Evolutionary conservation across 2,797 vertebrate species (phyloP), one percentile per base, ranked within the genome.

Genomic region (Orientallactaga sibirica): DNA sequence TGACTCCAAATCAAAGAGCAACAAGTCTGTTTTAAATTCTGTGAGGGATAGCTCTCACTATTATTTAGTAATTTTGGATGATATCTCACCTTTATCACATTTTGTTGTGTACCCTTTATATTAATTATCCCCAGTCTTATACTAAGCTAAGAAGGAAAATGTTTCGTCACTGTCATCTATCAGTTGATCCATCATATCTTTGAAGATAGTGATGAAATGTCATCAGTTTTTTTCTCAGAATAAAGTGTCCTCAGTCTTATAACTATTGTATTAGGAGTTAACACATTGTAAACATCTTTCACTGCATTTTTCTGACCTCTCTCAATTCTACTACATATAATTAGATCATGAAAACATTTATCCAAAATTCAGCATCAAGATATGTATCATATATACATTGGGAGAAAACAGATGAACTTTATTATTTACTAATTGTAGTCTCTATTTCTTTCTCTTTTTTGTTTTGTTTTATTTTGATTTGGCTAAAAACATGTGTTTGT

Each of bases 41-140:
- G 10, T 33, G 3, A 48, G 64, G 61, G 66, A 91, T 88, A 74
- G 52, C 22, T 76, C 82, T 92, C 68, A 77, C 24, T 88, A 48
- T 62, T 88, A 41, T 92, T 90, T 81, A 93, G n/a, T 90, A 74
- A 91, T 83, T 90, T 74, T 24, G 93, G 73, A 74, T 19, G 68
- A 16, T 82, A 6, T 88, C 7, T 95, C 55, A 92, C 19, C 58
- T 92, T 87, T 86, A 22, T 33, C 75, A 67, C 11, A 29, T 86
- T 91, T 88, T 94, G 14, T 7, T 43, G 8, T 67, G 87, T 94
- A 29, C 18, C 61, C 41, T 91, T 93, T 87, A 91, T 91, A n/a
- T 85, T 70, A 85, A 73, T 91, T 7, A 1, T 85, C 91, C 70
- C 62, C 86, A 22, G 37, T 68, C 22, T 61, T 86, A n/a, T 27